Base-by-base conservation (phyloP, 2,797 vertebrate genomes). In the Anguilla megastoma region DNA sequence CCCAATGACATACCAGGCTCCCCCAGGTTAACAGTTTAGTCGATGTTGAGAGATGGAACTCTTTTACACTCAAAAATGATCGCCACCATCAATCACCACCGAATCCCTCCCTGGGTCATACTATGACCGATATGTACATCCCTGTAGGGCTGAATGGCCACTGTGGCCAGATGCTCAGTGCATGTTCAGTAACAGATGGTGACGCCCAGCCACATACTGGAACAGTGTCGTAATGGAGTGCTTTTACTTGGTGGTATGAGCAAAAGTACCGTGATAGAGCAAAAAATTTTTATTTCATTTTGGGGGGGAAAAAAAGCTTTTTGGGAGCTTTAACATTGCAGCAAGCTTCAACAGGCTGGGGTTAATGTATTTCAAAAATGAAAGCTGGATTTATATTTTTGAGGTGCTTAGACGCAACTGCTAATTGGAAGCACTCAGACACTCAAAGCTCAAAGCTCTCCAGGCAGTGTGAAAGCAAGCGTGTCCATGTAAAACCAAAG, bases 341-440 rank as follows among this genome's bases (percentile, higher is more conserved):
- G 74, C 36, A 79, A 41, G 36, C 27, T 74, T 74, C 7, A 30
- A 74, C 2, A 30, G 33, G 14, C 9, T 14, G 33, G 30, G 33
- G 71, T 76, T 45, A 80, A 80, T 80, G 76, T 80, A 6, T 50
- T 45, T 82, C 12, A 50, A 24, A 82, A 50, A 82, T 82, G 45
- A 50, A 82, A 80, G 76, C 12, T 7, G 36, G 36, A 24, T 45
- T 45, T 36, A 33, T 76, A 21, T 76, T 80, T 45, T 41, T 33
- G 36, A 80, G 76, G 16, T 18, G 76, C 33, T 80, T 24, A 14
- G 76, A 80, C 33, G 33, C 8, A 50, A 50, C 41, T 82, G 45
- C 24, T 21, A 8, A 82, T 45, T 50, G 79, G 45, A 33, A 82
- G 79, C 45, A 21, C 41, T 82, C 41, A n/a, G 41, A 10, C 41